Evolutionary conservation across 1,140 invertebrate genomes (phyloP).

Genomic region (Atta texana): DNA sequence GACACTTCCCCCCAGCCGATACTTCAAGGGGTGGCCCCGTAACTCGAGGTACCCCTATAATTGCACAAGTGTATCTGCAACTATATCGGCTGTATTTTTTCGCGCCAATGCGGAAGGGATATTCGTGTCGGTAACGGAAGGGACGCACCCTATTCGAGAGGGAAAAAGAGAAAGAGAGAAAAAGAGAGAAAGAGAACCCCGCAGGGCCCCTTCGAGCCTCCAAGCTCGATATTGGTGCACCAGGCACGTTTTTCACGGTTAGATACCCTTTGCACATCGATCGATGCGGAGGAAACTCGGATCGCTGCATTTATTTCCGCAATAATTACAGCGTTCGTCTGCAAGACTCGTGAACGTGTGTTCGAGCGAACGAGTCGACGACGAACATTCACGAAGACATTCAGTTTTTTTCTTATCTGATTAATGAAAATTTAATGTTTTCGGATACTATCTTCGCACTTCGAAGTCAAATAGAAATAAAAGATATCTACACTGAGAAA

Average conservation of each 20-base stretch:
- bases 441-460: not conserved
- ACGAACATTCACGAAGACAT: not conserved
- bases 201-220: constrained; percentile 37
- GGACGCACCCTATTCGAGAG: constrained; percentile 62
- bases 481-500: not conserved
- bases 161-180: not conserved
- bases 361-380: not conserved
- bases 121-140: constrained; percentile 53
- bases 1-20: constrained; percentile 4
- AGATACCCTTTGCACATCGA: constrained; percentile 47
- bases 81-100: constrained; percentile 48
- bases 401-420: not conserved
- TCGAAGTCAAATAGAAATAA: not conserved
- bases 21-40: not conserved
- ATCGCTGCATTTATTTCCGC: constrained; percentile 61
- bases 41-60: constrained; percentile 23
- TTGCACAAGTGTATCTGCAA: constrained; percentile 35
- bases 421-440: not conserved
- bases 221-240: constrained; percentile 61
- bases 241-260: constrained; percentile 70
- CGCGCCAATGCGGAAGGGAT: constrained; percentile 64
- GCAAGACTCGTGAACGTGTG: not conserved
- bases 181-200: constrained; percentile 14
- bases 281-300: constrained; percentile 68
- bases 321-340: constrained; percentile 49